Percentiles rank a stretch among this genome's conserved stretches.
These are phyloP conservation scores for Archaeoteleia sp. DNA, from an alignment of 2,888 invertebrate species.

Conservation along the genomic window DNA sequence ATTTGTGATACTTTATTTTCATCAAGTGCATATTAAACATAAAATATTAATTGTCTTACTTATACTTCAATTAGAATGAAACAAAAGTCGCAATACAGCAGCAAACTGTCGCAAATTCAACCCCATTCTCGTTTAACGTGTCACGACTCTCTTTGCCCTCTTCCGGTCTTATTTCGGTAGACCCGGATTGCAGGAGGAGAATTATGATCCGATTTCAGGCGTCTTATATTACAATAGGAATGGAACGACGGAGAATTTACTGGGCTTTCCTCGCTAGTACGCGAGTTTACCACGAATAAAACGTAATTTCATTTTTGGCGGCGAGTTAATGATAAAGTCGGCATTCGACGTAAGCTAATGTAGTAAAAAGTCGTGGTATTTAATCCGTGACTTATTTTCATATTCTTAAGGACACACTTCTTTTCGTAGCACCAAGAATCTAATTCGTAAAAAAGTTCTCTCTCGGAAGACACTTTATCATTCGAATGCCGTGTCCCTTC, in stretches of 20 bases:
- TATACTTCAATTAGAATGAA: too few relatives aligned
- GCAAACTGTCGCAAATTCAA: too few relatives aligned
- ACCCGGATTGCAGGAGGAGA: neutral
- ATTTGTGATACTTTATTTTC: too few relatives aligned
- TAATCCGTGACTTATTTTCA: neutral
- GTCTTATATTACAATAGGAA: slow-evolving; percentile 4
- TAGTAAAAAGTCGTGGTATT: neutral
- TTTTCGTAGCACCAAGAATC: neutral
- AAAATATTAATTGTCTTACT: too few relatives aligned
- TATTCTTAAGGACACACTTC: neutral
- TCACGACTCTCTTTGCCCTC: neutral
- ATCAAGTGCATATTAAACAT: too few relatives aligned
- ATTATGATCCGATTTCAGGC: slow-evolving; percentile 4
- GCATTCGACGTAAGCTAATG: neutral
- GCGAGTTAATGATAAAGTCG: neutral
- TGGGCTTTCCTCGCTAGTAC: neutral
- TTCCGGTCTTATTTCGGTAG: neutral
- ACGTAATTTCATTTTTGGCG: slow-evolving; percentile 3
- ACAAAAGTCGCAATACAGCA: too few relatives aligned
- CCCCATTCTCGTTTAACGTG: neutral
- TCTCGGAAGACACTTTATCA: slow-evolving; percentile 1
- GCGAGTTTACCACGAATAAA: neutral
- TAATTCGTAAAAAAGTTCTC: neutral
- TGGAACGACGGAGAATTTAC: slow-evolving; percentile 1
- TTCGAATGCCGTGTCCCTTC: slow-evolving; percentile 3